Evolutionary conservation across 2,797 vertebrate genomes (phyloP).

Genomic region (Etheostoma nigrum): DNA sequence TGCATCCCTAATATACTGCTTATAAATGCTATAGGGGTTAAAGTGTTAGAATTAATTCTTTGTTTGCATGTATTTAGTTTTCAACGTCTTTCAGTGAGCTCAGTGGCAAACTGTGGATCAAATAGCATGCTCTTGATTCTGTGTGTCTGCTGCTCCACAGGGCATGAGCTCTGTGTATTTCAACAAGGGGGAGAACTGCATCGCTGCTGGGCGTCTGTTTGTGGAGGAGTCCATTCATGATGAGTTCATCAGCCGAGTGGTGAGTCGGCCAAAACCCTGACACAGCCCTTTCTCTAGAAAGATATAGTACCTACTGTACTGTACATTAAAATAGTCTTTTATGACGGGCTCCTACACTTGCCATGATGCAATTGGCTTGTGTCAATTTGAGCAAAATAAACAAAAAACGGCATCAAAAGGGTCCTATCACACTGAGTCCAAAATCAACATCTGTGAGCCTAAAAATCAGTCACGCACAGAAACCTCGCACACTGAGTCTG

Average conservation of each 20-base stretch:
- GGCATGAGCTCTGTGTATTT: slow-evolving; percentile 98
- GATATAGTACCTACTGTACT: too few species aligned
- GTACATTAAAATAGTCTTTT: too few species aligned
- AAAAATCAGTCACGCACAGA: too few species aligned
- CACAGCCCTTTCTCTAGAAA: background rate
- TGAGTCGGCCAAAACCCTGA: slow-evolving; percentile 76
- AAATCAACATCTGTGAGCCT: too few species aligned
- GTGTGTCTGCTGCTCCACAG: slow-evolving; percentile 73
- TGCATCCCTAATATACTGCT: background rate
- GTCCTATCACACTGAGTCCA: too few species aligned
- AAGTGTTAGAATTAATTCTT: background rate
- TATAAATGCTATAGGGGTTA: background rate
- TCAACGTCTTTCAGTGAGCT: background rate
- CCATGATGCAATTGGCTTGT: background rate
- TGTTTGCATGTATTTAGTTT: background rate
- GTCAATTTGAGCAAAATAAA: background rate
- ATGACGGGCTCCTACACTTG: background rate
- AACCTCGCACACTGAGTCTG: too few species aligned
- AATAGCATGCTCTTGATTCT: background rate
- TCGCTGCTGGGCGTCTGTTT: slow-evolving; percentile 95
- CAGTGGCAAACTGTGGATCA: background rate
- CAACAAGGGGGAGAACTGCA: slow-evolving; percentile 99
- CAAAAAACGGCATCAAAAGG: background rate
- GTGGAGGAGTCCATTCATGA: slow-evolving; percentile 97
- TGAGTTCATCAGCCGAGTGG: slow-evolving; percentile 93